Base-by-base conservation (phyloP, 2,888 invertebrate genomes). In the Monochamus alternatus region DNA sequence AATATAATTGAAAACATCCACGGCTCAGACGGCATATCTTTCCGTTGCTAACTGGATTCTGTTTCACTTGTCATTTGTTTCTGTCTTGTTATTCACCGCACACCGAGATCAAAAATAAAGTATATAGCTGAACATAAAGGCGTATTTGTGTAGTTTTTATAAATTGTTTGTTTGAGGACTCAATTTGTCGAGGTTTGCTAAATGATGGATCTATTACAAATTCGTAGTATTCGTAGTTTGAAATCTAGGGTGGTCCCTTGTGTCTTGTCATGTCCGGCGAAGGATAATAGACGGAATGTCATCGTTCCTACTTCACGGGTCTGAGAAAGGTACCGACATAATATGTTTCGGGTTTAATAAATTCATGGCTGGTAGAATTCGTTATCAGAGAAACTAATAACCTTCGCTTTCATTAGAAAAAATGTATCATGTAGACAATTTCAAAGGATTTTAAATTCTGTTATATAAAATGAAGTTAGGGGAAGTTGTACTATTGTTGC, bases 1-100 rank as follows among this genome's bases (percentile, higher is more conserved):
- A 85, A 81, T 84, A 81, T 87, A 87, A 87, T 87, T 86, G 86
- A 86, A 87, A 87, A 84, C 87, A 87, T 84, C 82, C 82, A 77
- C 81, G 79, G 82, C 81, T 80, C 72, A 78, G 76, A 70, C 82
- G 79, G 80, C 82, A 76, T 77, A 74, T 59, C 73, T 66, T 73
- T 73, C 73, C 80, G 80, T 83, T 83, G 83, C 81, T 81, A 82
- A 84, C 80, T 82, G 82, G 84, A 85, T 86, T 85, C 81, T 77
- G 83, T 86, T 86, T 86, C 83, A 83, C 81, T 80, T 81, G 83
- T 83, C 83, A 85, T 86, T 85, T 85, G 81, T 85, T 81, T 78
- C 78, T 83, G 84, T 82, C 86, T 86, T 78, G 84, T 86, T 86
- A 85, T 82, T 80, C 78, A 79, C 82, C 80, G 76, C 81, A 78